Evolutionary conservation across 1,140 invertebrate species (phyloP).

Genomic region (Bombus vancouverensis): DNA sequence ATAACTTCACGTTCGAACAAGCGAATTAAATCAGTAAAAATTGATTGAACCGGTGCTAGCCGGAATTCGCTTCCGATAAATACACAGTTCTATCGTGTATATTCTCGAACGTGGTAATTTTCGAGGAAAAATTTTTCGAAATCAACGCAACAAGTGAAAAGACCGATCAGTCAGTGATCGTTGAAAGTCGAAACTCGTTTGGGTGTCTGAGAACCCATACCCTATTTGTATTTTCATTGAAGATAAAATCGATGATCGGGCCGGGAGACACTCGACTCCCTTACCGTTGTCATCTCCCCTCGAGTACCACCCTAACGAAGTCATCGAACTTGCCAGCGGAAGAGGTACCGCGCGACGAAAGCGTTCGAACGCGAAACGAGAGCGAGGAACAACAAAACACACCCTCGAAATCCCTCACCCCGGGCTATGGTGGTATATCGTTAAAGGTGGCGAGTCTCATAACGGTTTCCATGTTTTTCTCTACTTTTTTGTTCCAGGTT

Average conservation of each 20-base stretch:
- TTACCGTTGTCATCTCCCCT: conserved; percentile 1
- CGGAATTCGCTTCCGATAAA: neutral
- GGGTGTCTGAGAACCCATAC: no score
- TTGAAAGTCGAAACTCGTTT: neutral
- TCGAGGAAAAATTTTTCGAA: no score
- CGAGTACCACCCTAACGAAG: conserved; percentile 25
- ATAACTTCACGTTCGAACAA: no score
- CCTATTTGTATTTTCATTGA: neutral
- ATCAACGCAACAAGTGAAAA: neutral
- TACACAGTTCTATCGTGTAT: neutral
- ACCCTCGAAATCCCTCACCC: conserved; percentile 19
- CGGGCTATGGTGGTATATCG: conserved; percentile 21
- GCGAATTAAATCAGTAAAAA: neutral
- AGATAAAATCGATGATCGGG: conserved; percentile 24
- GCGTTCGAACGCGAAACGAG: conserved; percentile 42
- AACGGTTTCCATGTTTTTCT: conserved; percentile 24
- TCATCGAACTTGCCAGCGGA: neutral
- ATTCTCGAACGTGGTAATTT: neutral
- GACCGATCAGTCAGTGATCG: neutral
- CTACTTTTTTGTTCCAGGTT: conserved; percentile 71
- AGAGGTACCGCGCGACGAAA: conserved; percentile 3
- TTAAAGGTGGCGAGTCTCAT: conserved; percentile 18
- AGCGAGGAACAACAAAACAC: neutral
- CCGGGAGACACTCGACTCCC: neutral
- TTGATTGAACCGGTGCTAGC: neutral